phyloP scores from a whole-genome alignment of 2,797 vertebrate species.

The Sebastes paucispinis region DNA sequence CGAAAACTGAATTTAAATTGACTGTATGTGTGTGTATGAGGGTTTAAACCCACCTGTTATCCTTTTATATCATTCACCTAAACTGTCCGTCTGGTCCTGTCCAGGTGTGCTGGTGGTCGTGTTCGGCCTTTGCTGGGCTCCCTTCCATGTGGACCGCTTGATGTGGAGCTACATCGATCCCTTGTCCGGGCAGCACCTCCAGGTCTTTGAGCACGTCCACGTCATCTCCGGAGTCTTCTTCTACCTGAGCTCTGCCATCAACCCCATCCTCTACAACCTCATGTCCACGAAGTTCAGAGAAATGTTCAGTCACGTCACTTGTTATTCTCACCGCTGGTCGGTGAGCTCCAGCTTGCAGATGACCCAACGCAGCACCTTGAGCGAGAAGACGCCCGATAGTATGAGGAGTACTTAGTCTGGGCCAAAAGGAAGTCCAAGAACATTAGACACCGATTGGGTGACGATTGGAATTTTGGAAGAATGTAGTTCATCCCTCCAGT shows the following conservation, averaged over 20 bases:
- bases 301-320: conserved; percentile 87
- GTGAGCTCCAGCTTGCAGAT: conserved; percentile 62
- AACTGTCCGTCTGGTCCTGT: neutral
- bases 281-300: conserved; percentile 93
- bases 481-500: neutral
- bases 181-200: conserved; percentile 71
- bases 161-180: conserved; percentile 88
- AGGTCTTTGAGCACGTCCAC: conserved; percentile 85
- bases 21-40: neutral
- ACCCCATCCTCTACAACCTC: conserved; percentile 93
- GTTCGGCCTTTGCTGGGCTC: conserved; percentile 93
- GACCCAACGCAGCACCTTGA: conserved; percentile 80
- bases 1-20: neutral
- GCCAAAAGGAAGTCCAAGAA: neutral
- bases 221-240: conserved; percentile 89
- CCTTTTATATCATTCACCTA: neutral
- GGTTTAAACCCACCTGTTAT: too few species aligned
- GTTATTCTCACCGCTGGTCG: conserved; percentile 32
- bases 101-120: conserved; percentile 90
- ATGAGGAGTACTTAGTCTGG: neutral
- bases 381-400: conserved; percentile 38
- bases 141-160: conserved; percentile 90
- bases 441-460: neutral
- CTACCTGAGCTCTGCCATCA: conserved; percentile 90
- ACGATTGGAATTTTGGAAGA: neutral